phyloP scores from a whole-genome alignment of 2,113 vertebrate species.

The Aplodontia rufa region DNA sequence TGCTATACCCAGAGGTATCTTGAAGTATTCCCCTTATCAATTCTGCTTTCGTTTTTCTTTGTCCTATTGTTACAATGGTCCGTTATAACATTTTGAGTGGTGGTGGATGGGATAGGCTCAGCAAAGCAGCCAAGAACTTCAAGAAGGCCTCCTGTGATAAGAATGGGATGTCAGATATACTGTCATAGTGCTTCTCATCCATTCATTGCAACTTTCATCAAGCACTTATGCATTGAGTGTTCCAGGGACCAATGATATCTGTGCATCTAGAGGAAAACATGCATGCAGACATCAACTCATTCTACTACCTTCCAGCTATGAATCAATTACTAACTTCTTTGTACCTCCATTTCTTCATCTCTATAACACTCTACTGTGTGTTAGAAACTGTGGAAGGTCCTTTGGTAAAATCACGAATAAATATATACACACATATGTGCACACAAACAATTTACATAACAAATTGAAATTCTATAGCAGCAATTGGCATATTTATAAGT shows the following conservation, averaged over 20 bases:
- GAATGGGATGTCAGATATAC: not conserved
- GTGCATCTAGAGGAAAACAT: rapidly evolving
- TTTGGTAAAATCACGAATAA: not conserved
- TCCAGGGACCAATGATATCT: not conserved
- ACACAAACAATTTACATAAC: not conserved
- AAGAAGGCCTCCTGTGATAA: not conserved
- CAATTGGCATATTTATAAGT: not conserved
- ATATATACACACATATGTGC: not conserved
- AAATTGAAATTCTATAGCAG: not conserved
- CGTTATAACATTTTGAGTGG: not conserved
- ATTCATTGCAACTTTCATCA: not conserved
- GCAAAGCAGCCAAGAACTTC: not conserved
- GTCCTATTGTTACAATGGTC: not conserved
- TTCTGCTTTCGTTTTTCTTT: not conserved
- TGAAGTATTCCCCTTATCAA: not conserved
- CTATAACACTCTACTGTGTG: not conserved
- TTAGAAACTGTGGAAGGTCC: not conserved
- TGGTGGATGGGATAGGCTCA: not conserved
- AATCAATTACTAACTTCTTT: not conserved
- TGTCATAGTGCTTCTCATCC: not conserved
- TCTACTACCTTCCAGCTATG: not conserved
- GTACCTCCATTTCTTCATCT: not conserved
- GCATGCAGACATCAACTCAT: not conserved
- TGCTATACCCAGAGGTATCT: not conserved
- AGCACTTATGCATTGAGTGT: not conserved